These are phyloP conservation scores for Poeciliopsis paucimaculata DNA, from an alignment of 2,797 vertebrate species.

Conservation along the genomic window DNA sequence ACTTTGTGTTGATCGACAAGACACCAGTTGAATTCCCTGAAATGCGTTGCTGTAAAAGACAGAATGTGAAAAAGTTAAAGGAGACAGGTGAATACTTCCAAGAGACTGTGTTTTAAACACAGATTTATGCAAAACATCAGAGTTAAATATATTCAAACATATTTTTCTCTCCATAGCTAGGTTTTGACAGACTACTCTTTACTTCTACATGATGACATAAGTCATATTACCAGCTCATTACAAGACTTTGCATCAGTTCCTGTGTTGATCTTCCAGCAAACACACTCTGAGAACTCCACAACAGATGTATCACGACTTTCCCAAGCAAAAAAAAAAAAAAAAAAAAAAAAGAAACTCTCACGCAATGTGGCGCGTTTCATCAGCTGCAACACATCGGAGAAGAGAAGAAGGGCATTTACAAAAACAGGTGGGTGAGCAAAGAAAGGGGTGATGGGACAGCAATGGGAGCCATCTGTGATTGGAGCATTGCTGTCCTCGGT, in stretches of 20 bases:
- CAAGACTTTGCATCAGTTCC: conserved; percentile 67
- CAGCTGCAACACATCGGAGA: conserved; percentile 45
- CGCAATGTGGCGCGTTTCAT: conserved; percentile 47
- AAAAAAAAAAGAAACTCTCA: neutral
- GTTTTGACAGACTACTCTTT: conserved; percentile 37
- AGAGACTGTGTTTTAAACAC: conserved; percentile 38
- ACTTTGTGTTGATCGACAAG: neutral
- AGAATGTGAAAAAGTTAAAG: neutral
- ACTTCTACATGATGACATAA: conserved; percentile 36
- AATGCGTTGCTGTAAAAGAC: neutral
- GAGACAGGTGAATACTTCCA: neutral
- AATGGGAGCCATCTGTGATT: conserved; percentile 71
- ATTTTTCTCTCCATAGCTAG: conserved; percentile 46
- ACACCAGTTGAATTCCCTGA: neutral
- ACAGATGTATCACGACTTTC: conserved; percentile 48
- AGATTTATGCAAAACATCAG: conserved; percentile 46
- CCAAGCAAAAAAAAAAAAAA: conserved; percentile 18
- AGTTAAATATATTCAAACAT: conserved; percentile 54
- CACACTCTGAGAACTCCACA: conserved; percentile 40
- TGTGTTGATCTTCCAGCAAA: conserved; percentile 62
- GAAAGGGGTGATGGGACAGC: conserved; percentile 75
- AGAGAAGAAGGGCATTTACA: conserved; percentile 48
- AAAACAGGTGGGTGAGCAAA: conserved; percentile 73
- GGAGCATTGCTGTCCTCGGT: conserved; percentile 67
- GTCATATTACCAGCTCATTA: conserved; percentile 57